Evolutionary conservation across 92 coral and sea anemone genomes (phyloP).

Genomic region (Palythoa heliodiscus): DNA sequence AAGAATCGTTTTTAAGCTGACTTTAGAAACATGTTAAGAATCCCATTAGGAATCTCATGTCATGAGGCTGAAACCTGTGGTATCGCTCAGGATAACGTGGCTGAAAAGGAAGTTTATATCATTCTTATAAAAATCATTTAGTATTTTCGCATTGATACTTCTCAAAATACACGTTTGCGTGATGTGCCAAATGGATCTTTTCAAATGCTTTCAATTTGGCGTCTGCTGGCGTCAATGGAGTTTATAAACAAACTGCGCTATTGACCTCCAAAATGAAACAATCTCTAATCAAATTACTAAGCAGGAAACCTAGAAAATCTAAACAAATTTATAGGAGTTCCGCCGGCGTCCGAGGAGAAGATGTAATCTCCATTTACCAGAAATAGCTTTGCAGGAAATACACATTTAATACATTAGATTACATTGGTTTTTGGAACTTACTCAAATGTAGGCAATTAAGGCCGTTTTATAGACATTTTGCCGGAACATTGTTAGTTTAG

Average conservation of each 20-base stretch:
- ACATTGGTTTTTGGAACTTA: neutral
- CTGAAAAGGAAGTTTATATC: too few species aligned
- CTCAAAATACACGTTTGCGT: neutral
- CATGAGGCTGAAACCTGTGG: too few species aligned
- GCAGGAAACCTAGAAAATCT: neutral
- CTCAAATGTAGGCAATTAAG: neutral
- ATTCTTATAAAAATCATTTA: neutral
- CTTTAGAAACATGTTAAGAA: too few species aligned
- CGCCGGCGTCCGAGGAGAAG: neutral
- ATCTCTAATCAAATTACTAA: neutral
- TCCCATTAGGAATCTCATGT: too few species aligned
- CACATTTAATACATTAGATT: too few species aligned
- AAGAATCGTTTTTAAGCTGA: too few species aligned
- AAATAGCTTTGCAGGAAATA: neutral
- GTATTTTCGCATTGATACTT: neutral
- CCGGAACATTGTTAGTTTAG: neutral
- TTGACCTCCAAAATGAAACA: neutral
- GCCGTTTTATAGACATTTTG: neutral
- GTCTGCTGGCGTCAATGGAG: constrained; percentile 1
- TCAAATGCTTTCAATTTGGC: neutral
- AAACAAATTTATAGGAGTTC: neutral
- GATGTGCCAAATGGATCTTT: neutral
- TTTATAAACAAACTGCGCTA: neutral
- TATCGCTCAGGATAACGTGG: too few species aligned
- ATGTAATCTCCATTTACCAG: neutral